Conservation (phyloP, 2,797 vertebrate genomes). For the Octomys mimax region DNA sequence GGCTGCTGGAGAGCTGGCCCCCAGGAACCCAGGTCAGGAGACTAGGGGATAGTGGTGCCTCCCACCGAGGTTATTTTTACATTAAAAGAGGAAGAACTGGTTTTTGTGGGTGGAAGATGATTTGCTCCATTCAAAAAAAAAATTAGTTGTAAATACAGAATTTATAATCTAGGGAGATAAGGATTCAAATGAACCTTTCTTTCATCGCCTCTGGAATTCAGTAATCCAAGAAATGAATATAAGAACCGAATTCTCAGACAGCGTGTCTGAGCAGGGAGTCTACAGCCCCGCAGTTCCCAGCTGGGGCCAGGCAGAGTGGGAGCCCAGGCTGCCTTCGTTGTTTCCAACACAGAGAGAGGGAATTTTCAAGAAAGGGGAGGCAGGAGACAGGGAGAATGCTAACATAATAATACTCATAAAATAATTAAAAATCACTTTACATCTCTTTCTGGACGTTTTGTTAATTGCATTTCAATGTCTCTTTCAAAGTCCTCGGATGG, state of each 20-base stretch:
- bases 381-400: not conserved
- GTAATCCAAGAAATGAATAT: slow-evolving; percentile 51
- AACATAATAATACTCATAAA: not conserved
- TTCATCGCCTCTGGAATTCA: slow-evolving; percentile 59
- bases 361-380: not conserved
- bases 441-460: slow-evolving; percentile 2
- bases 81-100: not conserved
- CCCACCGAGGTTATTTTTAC: not conserved
- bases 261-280: slow-evolving; percentile 48
- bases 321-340: not conserved
- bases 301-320: not conserved
- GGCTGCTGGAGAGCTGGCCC: not conserved
- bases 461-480: not conserved
- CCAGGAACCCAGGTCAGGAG: not conserved
- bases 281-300: not conserved
- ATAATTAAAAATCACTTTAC: not conserved
- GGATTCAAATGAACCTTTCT: slow-evolving; percentile 37
- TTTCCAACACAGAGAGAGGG: not conserved
- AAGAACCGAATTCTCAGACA: slow-evolving; percentile 41
- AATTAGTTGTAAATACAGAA: not conserved
- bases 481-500: not conserved
- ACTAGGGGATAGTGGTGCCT: not conserved
- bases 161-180: slow-evolving; percentile 31
- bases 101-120: not conserved
- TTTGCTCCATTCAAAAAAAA: slow-evolving; percentile 35